phyloP scores from a whole-genome alignment of 1,140 invertebrate species.

The Psix sp. region DNA sequence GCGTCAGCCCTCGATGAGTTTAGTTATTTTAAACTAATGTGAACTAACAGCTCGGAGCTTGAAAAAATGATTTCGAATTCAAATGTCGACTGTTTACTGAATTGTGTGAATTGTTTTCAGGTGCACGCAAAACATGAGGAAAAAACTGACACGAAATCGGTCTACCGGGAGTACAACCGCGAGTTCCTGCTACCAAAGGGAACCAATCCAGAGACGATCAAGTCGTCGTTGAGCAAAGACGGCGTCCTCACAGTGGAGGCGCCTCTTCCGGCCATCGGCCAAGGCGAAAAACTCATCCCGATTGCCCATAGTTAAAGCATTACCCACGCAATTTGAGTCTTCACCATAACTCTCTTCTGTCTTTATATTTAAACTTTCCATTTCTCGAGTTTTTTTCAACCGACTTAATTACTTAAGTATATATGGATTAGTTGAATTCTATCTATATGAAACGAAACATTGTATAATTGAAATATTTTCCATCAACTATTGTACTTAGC shows the following conservation, averaged over 20 bases:
- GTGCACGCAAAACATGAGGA: conserved; percentile 98
- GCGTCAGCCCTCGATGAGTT: conserved; percentile 11
- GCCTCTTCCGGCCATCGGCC: conserved; percentile 87
- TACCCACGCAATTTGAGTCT: not conserved
- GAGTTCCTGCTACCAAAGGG: conserved; percentile 96
- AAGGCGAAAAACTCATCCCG: conserved; percentile 86
- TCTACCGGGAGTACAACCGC: conserved; percentile 96
- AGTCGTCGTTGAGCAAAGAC: conserved; percentile 92
- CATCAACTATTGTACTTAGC: conserved; percentile 1
- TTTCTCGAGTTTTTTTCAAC: conserved; percentile 11
- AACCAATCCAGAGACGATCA: conserved; percentile 94
- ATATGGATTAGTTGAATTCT: too few species aligned
- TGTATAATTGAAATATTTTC: conserved; percentile 3
- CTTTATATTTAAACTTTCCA: conserved; percentile 23
- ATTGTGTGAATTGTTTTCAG: conserved; percentile 77
- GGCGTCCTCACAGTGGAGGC: conserved; percentile 95
- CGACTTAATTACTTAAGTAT: conserved; percentile 11
- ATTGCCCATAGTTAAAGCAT: conserved; percentile 83
- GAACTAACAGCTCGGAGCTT: too few species aligned
- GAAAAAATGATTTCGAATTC: not conserved
- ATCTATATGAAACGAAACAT: too few species aligned
- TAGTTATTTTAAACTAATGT: conserved; percentile 22
- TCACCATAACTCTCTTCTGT: conserved; percentile 26
- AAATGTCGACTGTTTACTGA: not conserved
- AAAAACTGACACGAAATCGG: conserved; percentile 94